Evolutionary conservation across 2,113 vertebrate genomes (phyloP), one percentile per base, ranked within the genome.

Genomic region (Myotis brandtii): DNA sequence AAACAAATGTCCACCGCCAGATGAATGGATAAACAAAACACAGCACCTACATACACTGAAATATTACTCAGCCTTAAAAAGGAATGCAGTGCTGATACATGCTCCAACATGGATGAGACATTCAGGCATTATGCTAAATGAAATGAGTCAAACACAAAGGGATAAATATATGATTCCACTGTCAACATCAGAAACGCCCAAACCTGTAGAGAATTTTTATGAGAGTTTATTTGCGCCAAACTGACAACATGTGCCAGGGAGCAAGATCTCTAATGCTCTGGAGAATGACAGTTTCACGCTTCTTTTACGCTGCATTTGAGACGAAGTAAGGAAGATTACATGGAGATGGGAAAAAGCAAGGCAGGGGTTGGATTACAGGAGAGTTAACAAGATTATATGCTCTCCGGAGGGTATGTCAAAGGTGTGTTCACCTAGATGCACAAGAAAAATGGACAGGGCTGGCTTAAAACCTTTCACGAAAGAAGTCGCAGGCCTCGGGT

Each of bases 1-100:
- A 75, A 46, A 46, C 32, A 75, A 46, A 46, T 18, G 27, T 34
- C n/a, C 4, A 34, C 5, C 21, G 7, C 27, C 17, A 52, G 56
- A 16, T 32, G 48, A 73, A 37, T 20, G 7, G 12, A 92, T 52
- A 90, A 69, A 83, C 20, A 94, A 83, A 64, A 93, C 64, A 4
- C 37, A 4, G 0, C 18, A 0, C 43, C 8, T 32, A 25, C 12
- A 16, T 4, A 7, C 0, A 32, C 48, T 23, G 34, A 9, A 69
- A 70, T n/a, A 89, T 30, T 59, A 93, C 18, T 67, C 30, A 72
- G 6, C 14, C 62, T 80, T 70, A 67, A n/a, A 93, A 85, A 89
- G 66, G 46, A 80, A 79, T 37, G 34, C 70, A 73, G 66, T 62
- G 43, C 16, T 62, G 50, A 43, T 21, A 18, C 13, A 27, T 52